Evolutionary conservation across 2,888 invertebrate genomes (phyloP), one percentile per base, ranked within the genome.

Genomic region (Ochropacha duplaris): DNA sequence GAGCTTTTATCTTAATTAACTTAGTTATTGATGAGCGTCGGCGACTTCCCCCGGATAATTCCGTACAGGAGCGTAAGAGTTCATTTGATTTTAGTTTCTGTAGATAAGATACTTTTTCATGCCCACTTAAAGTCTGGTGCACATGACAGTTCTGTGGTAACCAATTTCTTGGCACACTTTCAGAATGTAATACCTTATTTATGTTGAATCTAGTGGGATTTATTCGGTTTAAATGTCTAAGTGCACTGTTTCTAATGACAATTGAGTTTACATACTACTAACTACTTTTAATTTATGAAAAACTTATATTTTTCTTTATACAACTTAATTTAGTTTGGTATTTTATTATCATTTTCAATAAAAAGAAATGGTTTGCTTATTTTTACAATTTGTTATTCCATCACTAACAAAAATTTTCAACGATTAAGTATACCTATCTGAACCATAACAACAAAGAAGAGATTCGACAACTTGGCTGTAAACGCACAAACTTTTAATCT

Each of bases 1-100:
- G 69, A 68, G 83, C 83, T 84, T 75, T 84, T 76, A 81, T 74
- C 66, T 74, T 81, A 76, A 84, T 84, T 78, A 81, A 81, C 72
- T 81, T 78, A 81, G 76, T 79, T 83, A 82, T 80, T 73, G 76
- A 78, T 73, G 72, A 69, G 66, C 56, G 31, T 31, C 31, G 31
- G 66, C 59, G 60, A 60, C 72, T 70, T 63, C 55, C 50, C 56
- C 54, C 14, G 49, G 65, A 66, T 74, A 66, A 74, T 71, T 69
- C 61, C 64, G 59, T 59, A 59, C 60, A 57, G 44, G n/a, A 44
- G 19, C 9, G 44, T 44, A 60, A 64, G 57, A 62, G 61, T 71
- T 72, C 56, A 68, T 68, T 66, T 58, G 60, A 66, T 66, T 76
- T 67, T 62, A 69, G 64, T 66, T 72, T 65, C 62, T 60, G 56